These are phyloP conservation scores for Anableps anableps DNA, from an alignment of 2,797 vertebrate species.

Conservation along the genomic window DNA sequence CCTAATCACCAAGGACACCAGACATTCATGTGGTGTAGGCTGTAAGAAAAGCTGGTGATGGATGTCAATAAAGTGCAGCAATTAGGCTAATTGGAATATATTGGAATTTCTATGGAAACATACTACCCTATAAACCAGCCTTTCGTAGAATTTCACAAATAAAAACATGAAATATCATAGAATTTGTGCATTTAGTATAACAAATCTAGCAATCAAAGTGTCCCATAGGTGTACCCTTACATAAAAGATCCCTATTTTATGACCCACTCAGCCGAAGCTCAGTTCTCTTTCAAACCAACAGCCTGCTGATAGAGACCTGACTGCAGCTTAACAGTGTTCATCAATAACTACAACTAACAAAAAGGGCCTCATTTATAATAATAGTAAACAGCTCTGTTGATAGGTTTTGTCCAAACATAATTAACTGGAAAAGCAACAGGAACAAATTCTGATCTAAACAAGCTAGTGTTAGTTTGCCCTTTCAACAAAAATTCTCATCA, in stretches of 20 bases:
- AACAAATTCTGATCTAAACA: background rate
- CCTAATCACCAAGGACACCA: constrained; percentile 44
- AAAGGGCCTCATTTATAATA: background rate
- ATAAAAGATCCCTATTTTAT: background rate
- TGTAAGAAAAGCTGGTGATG: constrained; percentile 7
- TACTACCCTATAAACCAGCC: background rate
- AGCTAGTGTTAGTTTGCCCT: background rate
- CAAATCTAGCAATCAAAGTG: background rate
- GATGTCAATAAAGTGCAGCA: constrained; percentile 4
- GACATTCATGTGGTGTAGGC: constrained; percentile 37
- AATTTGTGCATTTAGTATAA: too few species aligned
- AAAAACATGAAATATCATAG: too few species aligned
- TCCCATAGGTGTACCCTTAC: too few species aligned
- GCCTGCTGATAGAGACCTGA: background rate
- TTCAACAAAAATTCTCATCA: background rate
- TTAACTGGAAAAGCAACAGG: background rate
- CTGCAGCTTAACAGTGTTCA: background rate
- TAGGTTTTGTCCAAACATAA: background rate
- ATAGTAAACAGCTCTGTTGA: background rate
- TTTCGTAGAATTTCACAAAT: background rate
- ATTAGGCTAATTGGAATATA: constrained; percentile 16
- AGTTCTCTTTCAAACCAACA: background rate
- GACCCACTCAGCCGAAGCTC: background rate
- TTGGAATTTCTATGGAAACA: constrained; percentile 16
- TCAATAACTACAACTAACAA: background rate